Conservation (phyloP, 1,140 invertebrate genomes). For the Harlomillsia oculata region DNA sequence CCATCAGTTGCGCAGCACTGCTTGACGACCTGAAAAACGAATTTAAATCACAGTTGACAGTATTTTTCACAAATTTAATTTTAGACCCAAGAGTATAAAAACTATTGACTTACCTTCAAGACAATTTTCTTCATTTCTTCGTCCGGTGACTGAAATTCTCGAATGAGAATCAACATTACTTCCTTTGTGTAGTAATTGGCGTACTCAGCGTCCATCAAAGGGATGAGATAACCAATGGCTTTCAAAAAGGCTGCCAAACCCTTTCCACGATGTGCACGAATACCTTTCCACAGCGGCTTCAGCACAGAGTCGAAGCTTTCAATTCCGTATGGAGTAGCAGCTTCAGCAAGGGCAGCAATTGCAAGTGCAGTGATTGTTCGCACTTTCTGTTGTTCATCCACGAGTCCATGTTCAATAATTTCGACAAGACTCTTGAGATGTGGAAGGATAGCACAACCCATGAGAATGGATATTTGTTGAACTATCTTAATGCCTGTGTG, state of each 20-base stretch:
- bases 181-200: constrained; percentile 99
- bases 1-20: constrained; percentile 99
- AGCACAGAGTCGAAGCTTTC: constrained; percentile 99
- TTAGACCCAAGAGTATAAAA: neutral
- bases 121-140: constrained; percentile 99
- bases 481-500: constrained; percentile 99
- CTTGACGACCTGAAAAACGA: constrained; percentile 77
- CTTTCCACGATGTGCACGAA: constrained; percentile 93
- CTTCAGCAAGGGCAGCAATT: constrained; percentile 94
- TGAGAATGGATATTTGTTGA: constrained; percentile 98
- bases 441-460: constrained; percentile 98
- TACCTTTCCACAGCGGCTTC: constrained; percentile 91
- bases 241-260: constrained; percentile 98
- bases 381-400: constrained; percentile 65
- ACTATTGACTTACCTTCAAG: constrained; percentile 61
- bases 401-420: constrained; percentile 92
- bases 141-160: constrained; percentile 98
- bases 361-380: constrained; percentile 97
- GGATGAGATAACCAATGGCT: constrained; percentile 98
- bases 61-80: neutral
- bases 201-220: constrained; percentile 99
- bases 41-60: constrained; percentile 2
- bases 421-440: constrained; percentile 97
- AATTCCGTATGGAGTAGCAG: constrained; percentile 98
- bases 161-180: constrained; percentile 98